Base-by-base conservation (phyloP, 2,888 invertebrate species). In the Drosophila formosana region DNA sequence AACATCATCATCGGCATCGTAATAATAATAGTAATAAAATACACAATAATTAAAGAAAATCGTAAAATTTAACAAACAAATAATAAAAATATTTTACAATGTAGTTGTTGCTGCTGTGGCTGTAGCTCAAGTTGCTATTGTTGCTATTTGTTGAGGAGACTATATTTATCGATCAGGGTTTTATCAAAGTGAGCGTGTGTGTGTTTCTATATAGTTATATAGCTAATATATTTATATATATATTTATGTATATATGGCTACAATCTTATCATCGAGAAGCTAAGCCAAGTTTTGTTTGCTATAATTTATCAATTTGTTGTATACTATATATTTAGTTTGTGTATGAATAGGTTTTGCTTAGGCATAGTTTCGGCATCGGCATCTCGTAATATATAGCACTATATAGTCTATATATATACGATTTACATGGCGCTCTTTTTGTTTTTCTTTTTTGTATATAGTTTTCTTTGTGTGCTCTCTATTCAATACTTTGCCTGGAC, bases 11-110 rank as follows among this genome's bases (percentile, higher is more conserved):
- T 6, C 30, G 7, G 5, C 6, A 28, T 28, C 28, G 28, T 49
- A 65, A 51, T 55, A 63, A 58, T 61, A 61, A 70, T 73, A 64
- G 26, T 58, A 67, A 43, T 65, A 84, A 66, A 78, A 68, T 55
- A 68, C 67, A 66, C 62, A 62, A 56, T 41, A 66, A 66, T 43
- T 49, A 58, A 58, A 64, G 39, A 67, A 67, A 68, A 65, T 80
- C 70, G 75, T 76, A 72, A 80, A 68, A 66, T 80, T 87, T 87
- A 87, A 87, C 81, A 81, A 81, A 71, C 84, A 87, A 86, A 81
- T 72, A 80, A 82, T 73, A 73, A 66, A 57, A 69, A 47, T 80
- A 69, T 52, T 67, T 73, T 77, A 68, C 56, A 69, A 67, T 61
- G 45, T 37, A 47, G 23, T 50, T 76, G 26, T 56, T n/a, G 47